Evolutionary conservation across 2,888 invertebrate species (phyloP), one percentile per base, ranked within the genome.

Genomic region (Hybos culiciformis): DNA sequence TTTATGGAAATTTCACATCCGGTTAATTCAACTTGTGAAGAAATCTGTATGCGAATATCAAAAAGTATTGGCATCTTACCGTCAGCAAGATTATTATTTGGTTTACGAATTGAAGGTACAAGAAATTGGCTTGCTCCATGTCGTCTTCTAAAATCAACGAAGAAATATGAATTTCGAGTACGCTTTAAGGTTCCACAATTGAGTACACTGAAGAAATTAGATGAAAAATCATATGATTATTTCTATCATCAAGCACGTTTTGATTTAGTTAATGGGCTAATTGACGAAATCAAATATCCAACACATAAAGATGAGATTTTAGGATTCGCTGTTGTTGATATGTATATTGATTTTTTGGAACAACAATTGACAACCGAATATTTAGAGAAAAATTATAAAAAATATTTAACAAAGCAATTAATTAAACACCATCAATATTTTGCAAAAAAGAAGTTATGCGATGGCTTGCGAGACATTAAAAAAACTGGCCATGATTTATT

Each of bases 271-370:
- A 76, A 81, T 43, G 83, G 82, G 57, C 78, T 77, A 57, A 80
- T 92, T 49, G 74, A 80, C 7, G 87, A 87, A 59, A 78, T 87
- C 46, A 73, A 78, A 46, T 85, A 83, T 63, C 83, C 84, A 41
- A 78, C 79, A 45, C 77, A 80, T 54, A 81, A 81, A 58, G 73
- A 78, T 46, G 81, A 86, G 63, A 71, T 88, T 3, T 69, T 90
- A 42, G 92, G 92, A 0, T 69, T 92, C 41, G 86, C 86, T 9
- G 86, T 88, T 43, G 77, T 83, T 41, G 90, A 91, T 62, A 90
- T 92, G 86, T 83, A 77, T 46, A 76, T 88, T 51, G 81, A 83
- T 31, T 80, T 83, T 67, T 61, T 83, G n/a, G 87, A 88, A 58
- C 78, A 80, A 52, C 74, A 77, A 42, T 63, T 78, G 47, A 66